Evolutionary conservation across 2,113 vertebrate species (phyloP), one percentile per base, ranked within the genome.

Genomic region (Glaucidium brasilianum): DNA sequence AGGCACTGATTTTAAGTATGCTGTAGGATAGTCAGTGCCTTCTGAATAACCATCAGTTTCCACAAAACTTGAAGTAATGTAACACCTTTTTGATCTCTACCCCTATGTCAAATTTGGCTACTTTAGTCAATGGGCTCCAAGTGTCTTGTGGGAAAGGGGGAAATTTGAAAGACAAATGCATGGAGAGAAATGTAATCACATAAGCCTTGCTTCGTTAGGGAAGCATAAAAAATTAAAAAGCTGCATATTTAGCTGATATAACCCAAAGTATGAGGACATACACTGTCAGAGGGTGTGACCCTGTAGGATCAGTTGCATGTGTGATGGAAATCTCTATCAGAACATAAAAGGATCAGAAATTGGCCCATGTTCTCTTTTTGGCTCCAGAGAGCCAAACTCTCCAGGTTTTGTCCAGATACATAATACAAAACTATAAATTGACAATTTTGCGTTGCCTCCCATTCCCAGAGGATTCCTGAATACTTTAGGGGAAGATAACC

Each of bases 271-370:
- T 56, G 35, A 77, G 32, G 79, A 56, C 27, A 52, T 63, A 71
- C 7, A n/a, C 37, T 88, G 35, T 76, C 72, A 86, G 79, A 92
- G 64, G 7, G 19, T 86, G 72, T 78, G 43, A 80, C 27, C 25
- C 8, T 8, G 6, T 52, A 78, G 23, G 27, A 86, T 86, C 81
- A 73, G 47, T 74, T 90, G 23, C 58, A 67, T 29, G 11, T 55
- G 45, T 64, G 52, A 49, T 71, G 43, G 30, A 90, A 94, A 92
- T 71, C 32, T 92, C 59, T 55, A 52, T 63, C 72, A 93, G 85
- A 94, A 80, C 21, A 83, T n/a, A 29, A 86, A 93, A 77, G 37
- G 35, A 82, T 72, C 30, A 80, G 43, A 86, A 92, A 52, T 34
- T 49, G 34, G 18, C 47, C 35, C 3, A 0, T 21, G 7, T 39